A percentile compares a stretch with the other conserved stretches of the same genome.
Conservation (phyloP, 2,888 invertebrate genomes). For the Mythimna vitellina region DNA sequence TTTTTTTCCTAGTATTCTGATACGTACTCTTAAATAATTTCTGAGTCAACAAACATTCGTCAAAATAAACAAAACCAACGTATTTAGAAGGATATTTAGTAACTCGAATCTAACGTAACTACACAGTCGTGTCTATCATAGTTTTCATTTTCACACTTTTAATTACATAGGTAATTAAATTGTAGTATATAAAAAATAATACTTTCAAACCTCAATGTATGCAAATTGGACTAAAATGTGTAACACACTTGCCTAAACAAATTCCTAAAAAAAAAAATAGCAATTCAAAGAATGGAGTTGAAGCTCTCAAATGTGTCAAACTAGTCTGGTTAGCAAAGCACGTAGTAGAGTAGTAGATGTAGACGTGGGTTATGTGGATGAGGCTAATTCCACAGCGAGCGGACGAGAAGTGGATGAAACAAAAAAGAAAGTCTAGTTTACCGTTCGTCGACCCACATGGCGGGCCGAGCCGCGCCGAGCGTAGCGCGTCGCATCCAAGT, state of each 20-base stretch:
- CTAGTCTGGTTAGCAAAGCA: constrained; percentile 44
- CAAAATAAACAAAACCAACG: neutral
- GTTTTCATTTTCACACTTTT: constrained; percentile 25
- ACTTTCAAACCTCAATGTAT: constrained; percentile 29
- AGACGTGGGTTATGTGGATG: constrained; percentile 63
- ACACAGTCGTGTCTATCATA: neutral
- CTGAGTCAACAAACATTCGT: neutral
- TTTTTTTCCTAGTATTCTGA: neutral
- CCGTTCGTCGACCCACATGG: constrained; percentile 88
- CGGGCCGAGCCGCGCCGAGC: constrained; percentile 43
- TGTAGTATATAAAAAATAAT: neutral
- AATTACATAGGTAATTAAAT: neutral
- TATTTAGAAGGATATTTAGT: neutral
- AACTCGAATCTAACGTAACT: constrained; percentile 23
- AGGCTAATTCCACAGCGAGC: constrained; percentile 57
- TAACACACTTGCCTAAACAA: constrained; percentile 14
- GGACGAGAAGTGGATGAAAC: constrained; percentile 74
- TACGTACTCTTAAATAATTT: neutral
- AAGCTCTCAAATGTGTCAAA: constrained; percentile 21
- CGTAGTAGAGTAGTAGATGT: constrained; percentile 36
- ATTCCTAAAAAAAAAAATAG: constrained; percentile 19
- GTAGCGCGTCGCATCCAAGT: constrained; percentile 57
- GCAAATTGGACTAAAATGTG: constrained; percentile 19
- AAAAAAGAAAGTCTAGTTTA: constrained; percentile 87
- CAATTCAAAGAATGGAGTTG: constrained; percentile 11